Conservation (phyloP, 2,888 invertebrate genomes). For the Xestia sexstrigata region DNA sequence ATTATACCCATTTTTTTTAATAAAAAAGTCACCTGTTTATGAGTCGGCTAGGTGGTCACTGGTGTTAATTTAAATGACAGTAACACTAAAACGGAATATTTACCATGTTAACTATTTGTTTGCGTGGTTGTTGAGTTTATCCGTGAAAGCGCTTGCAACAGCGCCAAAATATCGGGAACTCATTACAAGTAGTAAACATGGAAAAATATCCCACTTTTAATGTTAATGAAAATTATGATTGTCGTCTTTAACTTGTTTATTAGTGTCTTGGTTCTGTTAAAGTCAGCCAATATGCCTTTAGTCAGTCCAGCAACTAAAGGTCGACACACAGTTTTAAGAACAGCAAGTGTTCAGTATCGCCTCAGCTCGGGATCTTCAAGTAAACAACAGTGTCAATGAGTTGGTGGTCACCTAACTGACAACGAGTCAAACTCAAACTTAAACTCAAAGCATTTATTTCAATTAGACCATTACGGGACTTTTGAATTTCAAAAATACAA, state of each 20-base stretch:
- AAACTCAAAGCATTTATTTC: no score
- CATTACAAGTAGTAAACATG: no score
- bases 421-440: no score
- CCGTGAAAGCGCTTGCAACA: background rate
- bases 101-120: background rate
- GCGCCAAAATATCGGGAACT: no score
- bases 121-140: background rate
- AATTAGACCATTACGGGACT: no score
- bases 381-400: background rate
- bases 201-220: no score
- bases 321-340: background rate
- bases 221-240: background rate
- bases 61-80: no score
- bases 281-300: background rate
- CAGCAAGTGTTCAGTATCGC: background rate
- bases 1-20: no score
- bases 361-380: background rate
- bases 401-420: background rate
- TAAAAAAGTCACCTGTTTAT: no score
- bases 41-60: no score
- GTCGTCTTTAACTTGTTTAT: background rate
- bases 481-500: no score
- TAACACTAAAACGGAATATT: background rate
- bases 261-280: background rate
- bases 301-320: background rate